Conservation (phyloP, 2,797 vertebrate genomes). For the Schizopygopsis pylzovi region DNA sequence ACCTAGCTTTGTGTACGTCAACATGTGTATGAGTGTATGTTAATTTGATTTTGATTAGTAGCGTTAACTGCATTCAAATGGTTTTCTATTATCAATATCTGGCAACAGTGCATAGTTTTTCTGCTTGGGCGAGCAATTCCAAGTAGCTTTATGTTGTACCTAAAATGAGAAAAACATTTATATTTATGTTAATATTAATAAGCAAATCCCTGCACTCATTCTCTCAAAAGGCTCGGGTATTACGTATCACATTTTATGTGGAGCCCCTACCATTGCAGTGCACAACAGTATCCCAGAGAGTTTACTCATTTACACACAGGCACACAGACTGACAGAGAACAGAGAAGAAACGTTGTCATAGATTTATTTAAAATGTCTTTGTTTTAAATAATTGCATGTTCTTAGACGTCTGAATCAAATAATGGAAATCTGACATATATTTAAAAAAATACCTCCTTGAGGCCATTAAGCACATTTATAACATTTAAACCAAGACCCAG, state of each 20-base stretch:
- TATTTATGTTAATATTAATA: slow-evolving; percentile 2
- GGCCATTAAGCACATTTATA: not conserved
- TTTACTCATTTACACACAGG: not conserved
- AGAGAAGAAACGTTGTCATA: not conserved
- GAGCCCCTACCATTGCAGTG: not conserved
- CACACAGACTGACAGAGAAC: not conserved
- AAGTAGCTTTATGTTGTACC: not conserved
- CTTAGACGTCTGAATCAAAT: not conserved
- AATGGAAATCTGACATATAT: not conserved
- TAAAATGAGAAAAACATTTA: not conserved
- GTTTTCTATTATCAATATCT: not conserved
- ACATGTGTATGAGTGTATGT: not conserved
- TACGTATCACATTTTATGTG: not conserved
- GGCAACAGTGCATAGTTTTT: not conserved
- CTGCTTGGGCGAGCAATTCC: not conserved
- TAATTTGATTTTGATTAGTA: not conserved
- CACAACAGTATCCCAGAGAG: not conserved
- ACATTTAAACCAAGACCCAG: not conserved
- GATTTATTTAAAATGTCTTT: not conserved
- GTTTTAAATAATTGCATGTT: not conserved
- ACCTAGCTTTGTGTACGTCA: not conserved
- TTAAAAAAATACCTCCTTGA: not conserved
- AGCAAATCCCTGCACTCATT: not conserved
- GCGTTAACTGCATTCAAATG: not conserved
- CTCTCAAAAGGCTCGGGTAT: not conserved